phyloP scores from a whole-genome alignment of 2,888 invertebrate species.

The Sinhomidia bicolor region DNA sequence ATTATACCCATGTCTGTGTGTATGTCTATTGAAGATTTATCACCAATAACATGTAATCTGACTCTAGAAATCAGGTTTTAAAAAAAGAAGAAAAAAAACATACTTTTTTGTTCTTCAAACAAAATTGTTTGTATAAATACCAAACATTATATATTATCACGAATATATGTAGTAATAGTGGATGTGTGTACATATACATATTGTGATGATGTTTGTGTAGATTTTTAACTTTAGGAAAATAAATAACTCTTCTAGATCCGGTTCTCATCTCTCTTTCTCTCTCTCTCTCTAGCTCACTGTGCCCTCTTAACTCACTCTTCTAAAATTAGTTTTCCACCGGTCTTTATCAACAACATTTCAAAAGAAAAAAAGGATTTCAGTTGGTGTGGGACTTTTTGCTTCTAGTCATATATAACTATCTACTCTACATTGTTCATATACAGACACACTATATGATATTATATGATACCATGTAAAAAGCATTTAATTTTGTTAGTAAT shows the following conservation, averaged over 20 bases:
- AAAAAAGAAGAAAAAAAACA: constrained; percentile 6
- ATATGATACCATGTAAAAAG: not conserved
- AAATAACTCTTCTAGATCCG: constrained; percentile 47
- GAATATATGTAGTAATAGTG: too few species aligned
- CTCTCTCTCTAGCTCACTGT: too few species aligned
- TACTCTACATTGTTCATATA: too few species aligned
- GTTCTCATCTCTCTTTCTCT: constrained; percentile 39
- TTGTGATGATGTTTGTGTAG: not conserved
- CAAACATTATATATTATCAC: constrained; percentile 18
- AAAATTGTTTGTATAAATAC: constrained; percentile 8
- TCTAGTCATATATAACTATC: constrained; percentile 4
- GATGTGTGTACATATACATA: too few species aligned
- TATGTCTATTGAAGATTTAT: constrained; percentile 63
- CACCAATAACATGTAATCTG: constrained; percentile 46
- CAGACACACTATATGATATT: too few species aligned
- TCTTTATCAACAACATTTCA: constrained; percentile 28
- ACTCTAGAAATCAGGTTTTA: constrained; percentile 49
- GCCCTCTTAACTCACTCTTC: not conserved
- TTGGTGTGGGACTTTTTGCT: not conserved
- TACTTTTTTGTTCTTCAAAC: constrained; percentile 9
- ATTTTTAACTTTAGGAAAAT: constrained; percentile 28
- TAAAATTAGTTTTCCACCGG: constrained; percentile 53
- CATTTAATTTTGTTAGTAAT: not conserved
- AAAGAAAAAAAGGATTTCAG: constrained; percentile 19
- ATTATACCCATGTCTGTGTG: constrained; percentile 3